Evolutionary conservation across 2,113 vertebrate species (phyloP), one percentile per base, ranked within the genome.

Genomic region (Sinocyclocheilus maitianheensis): DNA sequence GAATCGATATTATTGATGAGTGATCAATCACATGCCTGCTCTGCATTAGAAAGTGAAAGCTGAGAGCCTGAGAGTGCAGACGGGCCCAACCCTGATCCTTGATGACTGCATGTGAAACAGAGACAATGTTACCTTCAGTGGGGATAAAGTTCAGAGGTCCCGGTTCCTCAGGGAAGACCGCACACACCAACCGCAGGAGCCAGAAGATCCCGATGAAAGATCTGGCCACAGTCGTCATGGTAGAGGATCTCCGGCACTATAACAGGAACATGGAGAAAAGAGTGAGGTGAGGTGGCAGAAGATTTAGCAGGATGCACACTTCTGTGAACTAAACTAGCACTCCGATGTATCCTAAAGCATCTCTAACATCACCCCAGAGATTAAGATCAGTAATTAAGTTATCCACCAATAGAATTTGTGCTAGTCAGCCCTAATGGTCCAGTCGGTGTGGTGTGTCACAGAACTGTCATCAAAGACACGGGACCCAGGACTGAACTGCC

Each of bases 61-160:
- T 58, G 48, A 83, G 79, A 81, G 65, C 65, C 43, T 81, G 43
- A 82, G 18, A 26, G 62, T 11, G 1, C 81, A 83, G 65, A 51
- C 22, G 14, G 46, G 26, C 22, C 26, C 81, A 69, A n/a, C 43
- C 63, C 14, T 40, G 71, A 34, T 55, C 22, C 1, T 55, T 53
- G 83, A 69, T 72, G 24, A 53, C 18, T 30, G 6, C 14, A 51
- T 24, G 72, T 30, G 80, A 34, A 43, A 65, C 3, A 10, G 78
- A 55, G 16, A 40, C 3, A 87, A 69, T 77, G n/a, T 51, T 94
- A 96, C 95, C 95, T 93, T 95, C 94, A 4, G 93, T 89, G 60
- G 93, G 94, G 90, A 94, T 94, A 87, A 93, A 92, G 92, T 94
- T 95, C 81, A 96, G 89, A 26, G 95, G 94, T 86, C 93, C 94